Evolutionary conservation across 1,140 invertebrate genomes (phyloP), one percentile per base, ranked within the genome.

Genomic region (Vanessa tameamea): DNA sequence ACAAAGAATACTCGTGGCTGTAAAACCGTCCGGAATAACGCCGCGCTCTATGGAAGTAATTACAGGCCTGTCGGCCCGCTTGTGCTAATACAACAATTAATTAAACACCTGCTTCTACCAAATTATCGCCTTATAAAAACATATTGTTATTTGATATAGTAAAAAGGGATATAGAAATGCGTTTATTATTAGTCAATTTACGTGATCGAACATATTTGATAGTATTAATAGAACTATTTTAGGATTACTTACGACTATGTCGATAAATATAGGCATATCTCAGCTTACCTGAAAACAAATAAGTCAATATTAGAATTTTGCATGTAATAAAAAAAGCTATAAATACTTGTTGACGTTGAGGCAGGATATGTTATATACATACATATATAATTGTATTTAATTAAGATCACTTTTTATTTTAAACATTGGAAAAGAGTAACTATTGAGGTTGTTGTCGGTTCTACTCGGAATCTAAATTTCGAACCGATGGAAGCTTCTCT

Each of bases 61-160:
- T 85, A 84, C 80, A 81, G 70, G 78, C 50, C 76, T 64, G 68
- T 57, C 75, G 64, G 76, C 61, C 64, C 72, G 73, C 73, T 77
- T 77, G 72, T 64, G 78, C 43, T 47, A 75, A 71, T 78, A 85
- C 79, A 84, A 82, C 82, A 82, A 86, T 85, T 82, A 86, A 86
- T 85, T 84, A 82, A 83, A 82, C 83, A 88, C 80, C 86, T 83
- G 81, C 72, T 78, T 20, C 81, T 74, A 81, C 81, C 78, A 78
- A 85, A 86, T 84, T 79, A 78, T 77, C 68, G 74, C 74, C 68
- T 72, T 64, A 76, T 73, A 79, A 79, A 81, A 78, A 77, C 65
- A 77, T 78, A 64, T 48, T 69, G n/a, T 48, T 69, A n/a, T 61
- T 48, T 59, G 14, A 47, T 48, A 59, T 48, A 15, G 14, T 51